Conservation (phyloP, 2,797 vertebrate genomes). For the Spinus pinus region DNA sequence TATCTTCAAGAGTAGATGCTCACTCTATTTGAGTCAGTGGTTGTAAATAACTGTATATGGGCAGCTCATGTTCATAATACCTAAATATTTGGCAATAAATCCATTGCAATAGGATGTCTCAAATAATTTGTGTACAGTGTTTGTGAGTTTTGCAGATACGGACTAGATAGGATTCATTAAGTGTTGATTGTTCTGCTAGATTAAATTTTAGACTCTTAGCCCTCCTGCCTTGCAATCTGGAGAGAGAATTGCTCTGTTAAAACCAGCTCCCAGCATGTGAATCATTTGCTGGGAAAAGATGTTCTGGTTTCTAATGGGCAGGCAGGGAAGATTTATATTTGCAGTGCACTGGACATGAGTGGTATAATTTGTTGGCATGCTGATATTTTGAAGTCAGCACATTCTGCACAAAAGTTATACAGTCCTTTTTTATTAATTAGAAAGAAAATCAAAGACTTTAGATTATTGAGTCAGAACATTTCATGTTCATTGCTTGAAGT, state of each 20-base stretch:
- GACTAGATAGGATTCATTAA: neutral
- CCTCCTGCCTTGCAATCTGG: neutral
- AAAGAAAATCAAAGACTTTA: neutral
- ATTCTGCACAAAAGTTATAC: neutral
- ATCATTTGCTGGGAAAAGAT: neutral
- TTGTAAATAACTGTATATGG: neutral
- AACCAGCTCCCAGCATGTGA: neutral
- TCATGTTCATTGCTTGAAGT: neutral
- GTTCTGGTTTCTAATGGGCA: neutral
- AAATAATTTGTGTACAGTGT: neutral
- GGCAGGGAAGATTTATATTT: neutral
- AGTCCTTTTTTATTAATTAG: neutral
- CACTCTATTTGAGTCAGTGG: rapidly evolving
- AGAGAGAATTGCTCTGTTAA: neutral
- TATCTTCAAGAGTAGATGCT: neutral
- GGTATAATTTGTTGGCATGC: neutral
- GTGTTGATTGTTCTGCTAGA: neutral
- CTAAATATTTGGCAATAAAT: neutral
- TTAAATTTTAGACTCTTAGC: neutral
- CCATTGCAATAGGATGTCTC: neutral
- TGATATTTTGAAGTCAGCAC: neutral
- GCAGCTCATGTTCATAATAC: neutral
- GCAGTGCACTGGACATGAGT: neutral
- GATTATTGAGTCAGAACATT: neutral
- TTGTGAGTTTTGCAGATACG: neutral